Base-by-base conservation (phyloP, 2,888 invertebrate genomes). In the Pyralis farinalis region DNA sequence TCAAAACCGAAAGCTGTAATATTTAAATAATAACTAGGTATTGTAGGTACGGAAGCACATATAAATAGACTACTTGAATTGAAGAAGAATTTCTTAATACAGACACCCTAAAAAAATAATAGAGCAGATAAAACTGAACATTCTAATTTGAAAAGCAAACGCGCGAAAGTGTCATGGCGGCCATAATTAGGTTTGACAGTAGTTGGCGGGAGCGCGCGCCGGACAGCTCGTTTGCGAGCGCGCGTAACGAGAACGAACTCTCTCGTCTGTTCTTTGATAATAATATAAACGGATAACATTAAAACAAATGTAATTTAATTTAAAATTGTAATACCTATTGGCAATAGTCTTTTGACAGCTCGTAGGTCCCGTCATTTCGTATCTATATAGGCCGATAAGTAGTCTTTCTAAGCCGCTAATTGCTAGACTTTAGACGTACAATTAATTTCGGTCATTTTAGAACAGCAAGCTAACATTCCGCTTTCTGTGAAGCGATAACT, bases 161-260 rank as follows among this genome's bases (percentile, higher is more conserved):
- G 83, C 81, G 79, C 76, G 55, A 69, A 81, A 75, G 73, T 82
- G 72, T 85, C 84, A 73, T 75, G 76, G 75, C 75, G 51, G 72
- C 76, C 79, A 75, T 87, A 86, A 86, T 87, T 85, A 82, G 66
- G 66, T 74, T 53, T 82, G 86, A 87, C 86, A 86, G 84, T 78
- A 77, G 73, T 66, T 70, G 69, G 69, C 68, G 72, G 63, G 63
- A 62, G 68, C 63, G 60, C 58, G 62, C 63, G 62, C 63, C 58
- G 60, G 66, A 70, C 70, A 58, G 61, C 75, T 77, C 67, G 74
- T 81, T 80, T 76, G 80, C 75, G 70, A 49, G 54, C 67, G 69
- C 63, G 79, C 80, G 70, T 83, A 83, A 83, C 83, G 70, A 73
- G 71, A 71, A 50, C 56, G 64, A 63, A 76, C 75, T 71, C 42